Base-by-base conservation (phyloP, 2,113 vertebrate species). In the Macroglossus sobrinus region DNA sequence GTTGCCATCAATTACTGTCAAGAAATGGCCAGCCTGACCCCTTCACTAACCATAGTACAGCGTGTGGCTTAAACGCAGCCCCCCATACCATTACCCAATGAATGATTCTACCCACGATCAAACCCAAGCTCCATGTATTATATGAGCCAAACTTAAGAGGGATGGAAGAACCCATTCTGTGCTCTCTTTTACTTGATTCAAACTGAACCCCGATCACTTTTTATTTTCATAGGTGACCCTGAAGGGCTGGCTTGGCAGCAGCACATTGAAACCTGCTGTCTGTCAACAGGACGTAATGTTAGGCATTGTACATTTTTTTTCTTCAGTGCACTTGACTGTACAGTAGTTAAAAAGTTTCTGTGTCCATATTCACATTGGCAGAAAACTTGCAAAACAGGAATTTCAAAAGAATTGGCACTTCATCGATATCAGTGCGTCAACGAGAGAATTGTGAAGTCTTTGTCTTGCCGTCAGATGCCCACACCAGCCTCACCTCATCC, bases 181-280 rank as follows among this genome's bases (percentile, higher is more conserved):
- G 22, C 71, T 59, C 28, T 59, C 45, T 57, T 26, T 7, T 18
- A 2, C 6, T 68, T 74, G 24, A 43, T 43, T 71, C 55, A 80
- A 64, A 87, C 38, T 33, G 43, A 94, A 64, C 38, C 16, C 74
- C 38, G 26, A 53, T 43, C 14, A 2, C 21, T 66, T 63, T 68
- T 68, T 7, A 40, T 53, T 89, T 96, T 86, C 24, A 81, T 55
- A 45, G 45, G 35, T 81, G 59, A 63, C 13, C 45, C 45, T 72
- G 14, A 87, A 85, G 47, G 92, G 61, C 22, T n/a, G 38, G 45
- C 4, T 28, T 55, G 38, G 38, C 7, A 59, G 4, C 26, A n/a
- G 13, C 30, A 5, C 4, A 18, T 8, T 12, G 33, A 76, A 69
- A 30, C 2, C 19, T 40, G 5, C 21, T 8, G 2, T 16, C 0